Base-by-base conservation (phyloP, 2,888 invertebrate species). In the Fabriciana adippe region DNA sequence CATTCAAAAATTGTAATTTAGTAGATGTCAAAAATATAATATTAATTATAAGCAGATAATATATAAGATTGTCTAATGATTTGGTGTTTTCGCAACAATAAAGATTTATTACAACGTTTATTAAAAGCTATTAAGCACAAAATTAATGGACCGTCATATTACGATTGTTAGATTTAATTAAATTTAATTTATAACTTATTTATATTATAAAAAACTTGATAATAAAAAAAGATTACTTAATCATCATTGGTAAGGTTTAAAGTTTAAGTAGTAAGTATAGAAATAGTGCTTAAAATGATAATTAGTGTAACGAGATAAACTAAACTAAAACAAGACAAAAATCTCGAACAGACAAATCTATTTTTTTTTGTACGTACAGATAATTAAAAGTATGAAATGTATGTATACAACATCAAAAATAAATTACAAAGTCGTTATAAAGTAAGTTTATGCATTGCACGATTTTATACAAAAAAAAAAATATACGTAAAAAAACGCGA, bases 381-480 rank as follows among this genome's bases (percentile, higher is more conserved):
- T 41, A 41, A 41, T 41, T 8, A 41, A 41, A 41, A 41, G 11
- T 41, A 41, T 41, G 1, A 41, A 41, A 41, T 41, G 16, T 51
- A 51, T 2, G n/a, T n/a, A 51, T 51, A 51, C 16, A 55, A 45
- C 1, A 8, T 57, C 5, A 21, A 57, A 57, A 47, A 55, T 35
- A 55, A 41, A 35, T 1, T 31, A 31, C n/a, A 55, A 0, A 6
- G 11, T 26, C n/a, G n/a, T 11, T 14, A 60, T 31, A 50, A 50
- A 50, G 26, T 48, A 15, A 21, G 48, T 48, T 26, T 48, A 16
- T 31, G 16, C 8, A 60, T 50, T 35, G 6, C 14, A 31, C 31
- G 31, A 31, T 51, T 60, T 66, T 41, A 21, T 50, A 56, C 3
- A 60, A 66, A 61, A 66, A 66, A 61, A 66, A 66, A 60, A 54